Evolutionary conservation across 2,888 invertebrate species (phyloP), one percentile per base, ranked within the genome.

Genomic region (Quadriops clusia): DNA sequence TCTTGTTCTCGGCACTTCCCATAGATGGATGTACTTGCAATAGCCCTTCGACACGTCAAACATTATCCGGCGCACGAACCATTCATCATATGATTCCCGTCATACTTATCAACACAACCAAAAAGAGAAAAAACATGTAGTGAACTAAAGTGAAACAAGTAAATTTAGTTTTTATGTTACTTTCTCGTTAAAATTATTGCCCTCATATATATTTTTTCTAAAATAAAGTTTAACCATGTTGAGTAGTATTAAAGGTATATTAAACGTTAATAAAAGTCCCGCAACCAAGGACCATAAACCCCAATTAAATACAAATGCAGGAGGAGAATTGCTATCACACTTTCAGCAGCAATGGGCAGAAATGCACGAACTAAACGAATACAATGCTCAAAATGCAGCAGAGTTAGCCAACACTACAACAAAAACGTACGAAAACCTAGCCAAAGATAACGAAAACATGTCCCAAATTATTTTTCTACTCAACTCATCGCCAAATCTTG

Each of bases 321-420:
- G 82, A 4, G 73, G 73, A 17, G 73, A 72, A 38, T 59, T 82
- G 37, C 56, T 83, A 26, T 70, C 72, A 38, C 73, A 76, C 54
- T 82, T 76, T 55, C 79, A 82, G 53, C 62, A 72, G 25, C 65
- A 77, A 38, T 84, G 83, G 83, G 71, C 68, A 10, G 71, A 74
- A 43, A 52, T 82, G 24, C 82, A 82, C 42, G 65, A 68, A 39
- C 64, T 72, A 34, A 74, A 78, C 2, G 80, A 81, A 44, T 65
- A 63, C 28, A 83, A 79, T 50, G 78, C 80, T 5, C 69, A 61
- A 45, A 64, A 64, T 26, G 76, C 73, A 2, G 70, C 70, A 4
- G 55, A 63, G 34, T 61, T 68, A 3, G 72, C 71, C 27, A 45
- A 53, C 23, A 51, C 58, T 32, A 71, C 74, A 23, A 52, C 58